phyloP scores from a whole-genome alignment of 2,888 invertebrate genomes.

The Drosophila recens region DNA sequence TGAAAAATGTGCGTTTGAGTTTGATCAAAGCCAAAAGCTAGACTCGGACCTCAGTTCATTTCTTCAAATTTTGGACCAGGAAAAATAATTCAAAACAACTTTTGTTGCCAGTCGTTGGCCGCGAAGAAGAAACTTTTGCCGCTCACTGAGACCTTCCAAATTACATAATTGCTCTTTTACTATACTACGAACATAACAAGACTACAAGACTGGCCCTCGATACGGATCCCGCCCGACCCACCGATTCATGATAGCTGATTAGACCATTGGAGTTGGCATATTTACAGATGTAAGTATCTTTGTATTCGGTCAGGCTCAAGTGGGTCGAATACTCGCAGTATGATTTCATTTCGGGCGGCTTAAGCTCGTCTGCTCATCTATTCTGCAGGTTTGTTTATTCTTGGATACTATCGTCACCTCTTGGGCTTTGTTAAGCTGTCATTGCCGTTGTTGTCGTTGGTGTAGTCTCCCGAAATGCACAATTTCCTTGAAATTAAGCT shows the following conservation, averaged over 20 bases:
- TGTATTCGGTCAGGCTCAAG: neutral
- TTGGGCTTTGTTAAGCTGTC: neutral
- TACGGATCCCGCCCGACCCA: neutral
- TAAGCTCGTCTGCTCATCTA: neutral
- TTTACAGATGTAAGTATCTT: conserved; percentile 11
- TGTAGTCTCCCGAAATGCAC: neutral
- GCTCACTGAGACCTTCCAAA: conserved; percentile 32
- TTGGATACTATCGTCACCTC: conserved; percentile 22
- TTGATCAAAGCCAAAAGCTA: conserved; percentile 58
- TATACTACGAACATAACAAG: neutral
- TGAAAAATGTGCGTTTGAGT: conserved; percentile 65
- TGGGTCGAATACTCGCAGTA: neutral
- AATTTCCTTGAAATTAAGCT: neutral
- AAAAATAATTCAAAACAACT: conserved; percentile 32
- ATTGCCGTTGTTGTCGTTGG: neutral
- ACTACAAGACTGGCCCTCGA: neutral
- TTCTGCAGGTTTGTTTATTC: conserved; percentile 21
- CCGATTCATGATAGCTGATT: conserved; percentile 10
- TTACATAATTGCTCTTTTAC: conserved; percentile 52
- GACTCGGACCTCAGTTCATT: conserved; percentile 28
- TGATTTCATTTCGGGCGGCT: conserved; percentile 10
- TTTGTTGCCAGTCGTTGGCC: conserved; percentile 17
- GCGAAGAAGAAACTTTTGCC: conserved; percentile 7
- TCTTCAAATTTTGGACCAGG: conserved; percentile 36
- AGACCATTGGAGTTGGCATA: neutral